Evolutionary conservation across 1,140 invertebrate genomes (phyloP).

Genomic region (Sesamia nonagrioides): DNA sequence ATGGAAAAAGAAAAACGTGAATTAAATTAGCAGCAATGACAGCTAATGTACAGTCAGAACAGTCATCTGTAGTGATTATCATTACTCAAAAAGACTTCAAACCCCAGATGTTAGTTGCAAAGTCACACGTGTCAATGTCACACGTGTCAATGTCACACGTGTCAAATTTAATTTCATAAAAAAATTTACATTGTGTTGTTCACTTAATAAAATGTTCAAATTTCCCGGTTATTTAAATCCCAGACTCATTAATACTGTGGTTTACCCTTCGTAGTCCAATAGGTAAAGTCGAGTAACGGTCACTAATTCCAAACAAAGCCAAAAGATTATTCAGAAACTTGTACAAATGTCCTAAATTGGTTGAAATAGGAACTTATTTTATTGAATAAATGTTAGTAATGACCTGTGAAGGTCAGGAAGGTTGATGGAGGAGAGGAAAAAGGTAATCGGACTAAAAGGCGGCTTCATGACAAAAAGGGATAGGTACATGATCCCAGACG

Average conservation of each 20-base stretch:
- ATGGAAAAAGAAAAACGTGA: no score
- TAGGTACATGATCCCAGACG: no score
- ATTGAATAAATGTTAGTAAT: not conserved
- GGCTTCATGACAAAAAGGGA: no score
- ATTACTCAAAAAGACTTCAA: no score
- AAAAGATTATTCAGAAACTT: not conserved
- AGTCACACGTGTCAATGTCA: not conserved
- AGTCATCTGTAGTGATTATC: no score
- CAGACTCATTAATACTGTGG: not conserved
- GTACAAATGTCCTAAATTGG: not conserved
- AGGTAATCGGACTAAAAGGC: not conserved
- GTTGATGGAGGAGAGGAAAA: not conserved
- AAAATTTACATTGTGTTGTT: no score
- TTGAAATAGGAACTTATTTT: not conserved
- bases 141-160: not conserved
- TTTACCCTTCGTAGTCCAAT: not conserved
- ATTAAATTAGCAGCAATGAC: no score
- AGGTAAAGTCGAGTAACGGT: not conserved
- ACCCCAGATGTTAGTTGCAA: not conserved
- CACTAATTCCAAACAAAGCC: not conserved
- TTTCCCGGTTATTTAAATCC: not conserved
- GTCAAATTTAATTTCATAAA: no score
- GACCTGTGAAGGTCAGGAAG: not conserved
- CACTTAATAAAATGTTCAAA: not conserved
- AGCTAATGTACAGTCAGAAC: no score